Base-by-base conservation (phyloP, 2,113 vertebrate genomes). In the Muscicapa adusta region DNA sequence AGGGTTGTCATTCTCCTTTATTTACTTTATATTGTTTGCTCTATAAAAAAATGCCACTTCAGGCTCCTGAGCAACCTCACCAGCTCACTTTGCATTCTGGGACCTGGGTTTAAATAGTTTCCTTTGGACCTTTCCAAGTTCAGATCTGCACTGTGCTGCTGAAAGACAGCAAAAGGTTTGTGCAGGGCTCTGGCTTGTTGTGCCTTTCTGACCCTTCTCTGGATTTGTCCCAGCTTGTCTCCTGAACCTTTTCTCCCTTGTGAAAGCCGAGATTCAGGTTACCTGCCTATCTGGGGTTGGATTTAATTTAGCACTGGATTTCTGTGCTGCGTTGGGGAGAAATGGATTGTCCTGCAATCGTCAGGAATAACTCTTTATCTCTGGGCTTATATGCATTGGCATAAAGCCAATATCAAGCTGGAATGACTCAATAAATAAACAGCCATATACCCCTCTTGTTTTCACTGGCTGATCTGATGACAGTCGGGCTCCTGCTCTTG, bases 391-490 rank as follows among this genome's bases (percentile, higher is more conserved):
- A 87, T 48, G 85, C 40, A 3, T 76, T 88, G 95, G 94, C 94
- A 83, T 50, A 79, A 91, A 66, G 94, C 96, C 95, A 93, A 51
- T 62, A 91, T 33, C 40, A 60, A 54, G 89, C 81, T 95, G 94
- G 67, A 96, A 91, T 90, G 94, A 92, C 85, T 93, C 95, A 96
- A 95, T 96, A 96, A 95, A 96, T 92, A 96, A 96, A 95, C 96
- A 96, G 88, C 60, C 92, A 86, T 94, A 92, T 66, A 77, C 85
- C 63, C 89, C 66, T 79, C 89, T 94, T 94, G 82, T 96, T 97
- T 94, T 94, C 85, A 26, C 93, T 92, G 96, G 61, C 94, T 94
- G 87, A 89, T 92, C 62, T 6, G 95, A 94, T 95, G 96, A 95
- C 93, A 97, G 84, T 94, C 26, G 3, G 81, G 47, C 71, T 94